Base-by-base conservation (phyloP, 2,113 vertebrate species). In the Puntigrus tetrazona region DNA sequence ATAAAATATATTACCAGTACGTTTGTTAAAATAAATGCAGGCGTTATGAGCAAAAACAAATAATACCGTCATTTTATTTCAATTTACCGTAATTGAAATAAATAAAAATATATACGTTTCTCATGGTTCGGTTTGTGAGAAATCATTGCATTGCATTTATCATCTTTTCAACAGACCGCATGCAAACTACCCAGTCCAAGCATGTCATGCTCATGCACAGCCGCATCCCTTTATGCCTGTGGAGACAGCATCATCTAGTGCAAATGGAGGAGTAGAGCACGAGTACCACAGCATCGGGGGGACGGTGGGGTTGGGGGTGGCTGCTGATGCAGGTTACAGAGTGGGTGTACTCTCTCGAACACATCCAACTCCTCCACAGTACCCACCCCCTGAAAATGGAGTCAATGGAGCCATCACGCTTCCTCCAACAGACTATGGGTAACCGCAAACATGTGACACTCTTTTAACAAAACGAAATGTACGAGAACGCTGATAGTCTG, bases 121-220 rank as follows among this genome's bases (percentile, higher is more conserved):
- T 34, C 5, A 4, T 69, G 65, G 34, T 69, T 69, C 4, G 22
- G 65, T 69, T 69, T 1, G 8, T 69, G 1, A 20, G 9, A 20
- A 69, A 69, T 87, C 77, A 77, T 52, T 20, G 78, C 2, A 79
- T 47, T 81, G 36, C 57, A 47, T 74, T 75, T 74, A 11, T 87
- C 52, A 87, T 92, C 88, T 78, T 88, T 61, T 88, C 87, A 73
- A 31, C 90, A 96, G 95, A 90, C 94, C 94, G 36, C 94, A 95
- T 36, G 96, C 94, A 78, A 96, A 95, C 91, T 96, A 96, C 86
- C 97, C 96, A 69, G 93, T 95, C 88, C 96, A 96, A 81, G 95
- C 95, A 70, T 88, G 88, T 38, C 91, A 82, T 67, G 75, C 88
- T 86, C 89, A 87, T 74, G 86, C 91, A 70, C 31, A n/a, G 3